phyloP scores from a whole-genome alignment of 2,888 invertebrate species.

The Xanthostigma xanthostigma region DNA sequence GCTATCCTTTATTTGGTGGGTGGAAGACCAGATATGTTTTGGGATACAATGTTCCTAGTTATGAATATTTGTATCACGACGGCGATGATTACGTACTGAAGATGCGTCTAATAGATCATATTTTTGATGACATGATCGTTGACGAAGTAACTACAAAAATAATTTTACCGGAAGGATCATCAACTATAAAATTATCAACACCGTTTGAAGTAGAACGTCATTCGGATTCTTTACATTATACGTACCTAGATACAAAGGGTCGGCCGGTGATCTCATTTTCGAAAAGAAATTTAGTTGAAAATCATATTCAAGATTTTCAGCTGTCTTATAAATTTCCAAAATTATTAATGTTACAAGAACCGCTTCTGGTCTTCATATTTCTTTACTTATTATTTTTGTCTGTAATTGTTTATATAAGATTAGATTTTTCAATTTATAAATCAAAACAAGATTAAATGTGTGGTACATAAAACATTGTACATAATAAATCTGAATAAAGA shows the following conservation, averaged over 20 bases:
- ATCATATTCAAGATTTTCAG: constrained; percentile 91
- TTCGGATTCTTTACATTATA: constrained; percentile 65
- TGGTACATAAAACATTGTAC: no score
- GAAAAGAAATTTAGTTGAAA: constrained; percentile 80
- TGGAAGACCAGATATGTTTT: constrained; percentile 96
- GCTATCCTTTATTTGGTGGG: constrained; percentile 96
- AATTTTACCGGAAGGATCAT: constrained; percentile 85
- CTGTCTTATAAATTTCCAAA: constrained; percentile 78
- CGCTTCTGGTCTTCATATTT: constrained; percentile 73
- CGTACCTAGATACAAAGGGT: constrained; percentile 90
- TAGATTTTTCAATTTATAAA: constrained; percentile 77
- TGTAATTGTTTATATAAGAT: constrained; percentile 84
- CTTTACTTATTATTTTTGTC: constrained; percentile 79
- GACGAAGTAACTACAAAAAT: constrained; percentile 78
- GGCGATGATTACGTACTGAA: constrained; percentile 54
- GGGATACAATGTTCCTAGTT: constrained; percentile 95
- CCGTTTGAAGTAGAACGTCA: constrained; percentile 68
- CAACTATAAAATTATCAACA: constrained; percentile 62
- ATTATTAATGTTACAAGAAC: constrained; percentile 81
- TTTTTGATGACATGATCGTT: constrained; percentile 92
- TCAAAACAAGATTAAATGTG: no score
- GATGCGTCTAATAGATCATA: constrained; percentile 91
- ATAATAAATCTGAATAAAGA: no score
- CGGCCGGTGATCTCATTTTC: constrained; percentile 74
- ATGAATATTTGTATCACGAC: constrained; percentile 79